Evolutionary conservation across 35 echinoderm and acorn worm genomes (phyloP), one percentile per base, ranked within the genome.

Genomic region (Patiria miniata): DNA sequence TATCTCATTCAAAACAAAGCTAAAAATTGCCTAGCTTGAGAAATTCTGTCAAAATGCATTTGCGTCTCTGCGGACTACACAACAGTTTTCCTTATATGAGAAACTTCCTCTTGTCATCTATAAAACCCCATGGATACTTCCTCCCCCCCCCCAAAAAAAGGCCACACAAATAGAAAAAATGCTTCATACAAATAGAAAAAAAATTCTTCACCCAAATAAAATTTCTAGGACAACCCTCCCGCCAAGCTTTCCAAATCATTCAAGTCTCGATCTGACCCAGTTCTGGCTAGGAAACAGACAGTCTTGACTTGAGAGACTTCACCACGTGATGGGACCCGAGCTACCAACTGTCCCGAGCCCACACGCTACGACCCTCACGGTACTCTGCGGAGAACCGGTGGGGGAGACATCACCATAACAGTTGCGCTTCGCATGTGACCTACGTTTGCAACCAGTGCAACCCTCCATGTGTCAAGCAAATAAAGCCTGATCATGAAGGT

Each of bases 181-280:
- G 42, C 42, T 12, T 6, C 42, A 47, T 12, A 6, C 42, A 4
- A 47, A 73, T 23, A 73, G 65, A 32, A 26, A 73, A 73, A 26
- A 73, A 73, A 14, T 30, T 14, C 21, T 73, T 73, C 65, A 36
- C 26, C 65, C 30, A 73, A 73, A 73, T 22, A 26, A 30, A 30
- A 73, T 73, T 34, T 73, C 65, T 34, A 30, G 65, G 65, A 73
- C n/a, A 73, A 73, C 65, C 65, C 65, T 73, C 65, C 65, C 26
- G 26, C 65, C 34, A 73, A 73, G 65, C 65, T 34, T 34, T 23
- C 65, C 14, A 34, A 28, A 18, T 73, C 26, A 28, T 4, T 47
- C 42, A 47, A 47, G 42, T 6, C 42, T 12, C 42, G 29, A 73
- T 18, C 21, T 73, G 65, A 73, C 65, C 65, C 34, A 73, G 34